A percentile compares a stretch with the other conserved stretches of the same genome.
Conservation (phyloP, 2,888 invertebrate species). For the Dusona sp. region DNA sequence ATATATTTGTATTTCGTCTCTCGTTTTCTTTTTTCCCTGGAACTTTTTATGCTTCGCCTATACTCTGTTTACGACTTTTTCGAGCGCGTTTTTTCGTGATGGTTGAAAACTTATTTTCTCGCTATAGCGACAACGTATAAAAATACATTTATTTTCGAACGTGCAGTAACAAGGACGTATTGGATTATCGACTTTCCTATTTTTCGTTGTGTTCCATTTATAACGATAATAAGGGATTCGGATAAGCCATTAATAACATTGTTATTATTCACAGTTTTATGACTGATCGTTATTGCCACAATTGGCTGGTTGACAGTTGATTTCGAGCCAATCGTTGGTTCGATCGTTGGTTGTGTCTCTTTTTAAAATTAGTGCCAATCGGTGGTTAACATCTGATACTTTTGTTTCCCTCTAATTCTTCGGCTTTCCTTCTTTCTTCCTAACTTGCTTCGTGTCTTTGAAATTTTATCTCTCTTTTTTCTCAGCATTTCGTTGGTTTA, state of each 20-base stretch:
- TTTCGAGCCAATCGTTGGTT: not conserved
- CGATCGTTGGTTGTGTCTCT: not conserved
- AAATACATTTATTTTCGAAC: conserved; percentile 41
- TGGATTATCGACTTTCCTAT: conserved; percentile 34
- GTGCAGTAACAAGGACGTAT: conserved; percentile 29
- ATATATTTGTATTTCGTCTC: not conserved
- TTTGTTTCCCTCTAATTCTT: conserved; percentile 2
- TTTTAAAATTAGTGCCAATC: not conserved
- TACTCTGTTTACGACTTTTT: conserved; percentile 51
- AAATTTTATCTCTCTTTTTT: conserved; percentile 6
- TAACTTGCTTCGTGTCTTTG: not conserved
- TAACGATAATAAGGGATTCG: not conserved
- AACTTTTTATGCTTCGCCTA: conserved; percentile 32
- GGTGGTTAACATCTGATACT: not conserved
- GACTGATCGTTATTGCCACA: not conserved
- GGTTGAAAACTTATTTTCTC: conserved; percentile 35
- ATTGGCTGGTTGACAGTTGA: not conserved
- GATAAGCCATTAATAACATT: not conserved
- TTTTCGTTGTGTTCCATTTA: not conserved
- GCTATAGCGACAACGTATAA: conserved; percentile 12
- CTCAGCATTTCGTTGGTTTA: conserved; percentile 5
- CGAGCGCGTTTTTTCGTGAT: conserved; percentile 38
- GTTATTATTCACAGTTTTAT: not conserved
- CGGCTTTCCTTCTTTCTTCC: not conserved
- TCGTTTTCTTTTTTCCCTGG: conserved; percentile 19